phyloP scores from a whole-genome alignment of 2,113 vertebrate genomes.

The Bubo scandiacus region DNA sequence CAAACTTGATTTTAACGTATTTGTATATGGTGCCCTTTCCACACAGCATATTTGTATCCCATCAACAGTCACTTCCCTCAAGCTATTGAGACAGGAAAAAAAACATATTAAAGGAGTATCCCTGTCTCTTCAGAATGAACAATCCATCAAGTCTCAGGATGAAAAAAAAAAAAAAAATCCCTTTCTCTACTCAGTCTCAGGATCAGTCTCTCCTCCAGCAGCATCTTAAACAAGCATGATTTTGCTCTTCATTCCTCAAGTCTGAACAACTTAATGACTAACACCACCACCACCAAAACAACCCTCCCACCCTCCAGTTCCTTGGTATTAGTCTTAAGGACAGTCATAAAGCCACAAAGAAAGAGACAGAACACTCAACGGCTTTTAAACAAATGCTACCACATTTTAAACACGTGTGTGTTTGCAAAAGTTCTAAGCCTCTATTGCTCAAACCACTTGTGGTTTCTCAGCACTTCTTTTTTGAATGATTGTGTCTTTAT shows the following conservation, averaged over 20 bases:
- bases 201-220: not conserved
- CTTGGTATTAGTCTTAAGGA: not conserved
- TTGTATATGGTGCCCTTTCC: not conserved
- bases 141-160: not conserved
- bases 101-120: not conserved
- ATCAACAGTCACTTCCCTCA: not conserved
- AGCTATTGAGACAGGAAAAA: not conserved
- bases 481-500: constrained; percentile 59
- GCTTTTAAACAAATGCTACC: constrained; percentile 46
- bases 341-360: not conserved
- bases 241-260: not conserved
- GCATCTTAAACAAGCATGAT: not conserved
- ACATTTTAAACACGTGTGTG: not conserved
- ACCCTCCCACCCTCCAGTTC: not conserved
- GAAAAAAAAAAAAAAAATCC: too few species aligned
- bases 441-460: constrained; percentile 55
- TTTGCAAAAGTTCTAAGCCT: constrained; percentile 30
- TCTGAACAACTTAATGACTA: not conserved
- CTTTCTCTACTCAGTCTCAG: not conserved
- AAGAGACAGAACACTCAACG: not conserved
- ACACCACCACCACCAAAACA: not conserved
- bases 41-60: not conserved
- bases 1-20: not conserved
- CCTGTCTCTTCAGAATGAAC: not conserved
- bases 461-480: constrained; percentile 60